These are phyloP conservation scores for Mesoligia furuncula DNA, from an alignment of 2,888 invertebrate genomes.

Conservation along the genomic window DNA sequence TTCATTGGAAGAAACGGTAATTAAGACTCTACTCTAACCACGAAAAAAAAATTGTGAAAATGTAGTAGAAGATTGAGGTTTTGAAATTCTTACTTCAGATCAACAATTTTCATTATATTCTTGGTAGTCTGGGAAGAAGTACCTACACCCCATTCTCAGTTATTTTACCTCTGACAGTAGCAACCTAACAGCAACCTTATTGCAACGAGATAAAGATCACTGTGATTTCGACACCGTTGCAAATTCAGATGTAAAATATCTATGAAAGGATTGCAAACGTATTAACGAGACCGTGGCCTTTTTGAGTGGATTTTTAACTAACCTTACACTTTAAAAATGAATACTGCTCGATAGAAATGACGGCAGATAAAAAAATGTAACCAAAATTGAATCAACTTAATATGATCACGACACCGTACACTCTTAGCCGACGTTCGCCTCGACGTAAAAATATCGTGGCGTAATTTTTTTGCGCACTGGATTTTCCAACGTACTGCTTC, in stretches of 20 bases:
- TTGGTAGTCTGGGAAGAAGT: no score
- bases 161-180: no score
- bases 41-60: background rate
- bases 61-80: background rate
- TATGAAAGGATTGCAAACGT: no score
- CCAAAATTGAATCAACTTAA: background rate
- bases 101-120: no score
- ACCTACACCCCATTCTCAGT: no score
- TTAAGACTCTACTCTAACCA: slow-evolving; percentile 5
- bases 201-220: no score
- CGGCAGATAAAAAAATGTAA: no score
- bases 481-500: background rate
- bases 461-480: background rate
- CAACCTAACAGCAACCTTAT: no score
- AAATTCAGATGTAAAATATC: no score
- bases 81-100: background rate
- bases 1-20: background rate
- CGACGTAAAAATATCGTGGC: background rate
- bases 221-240: no score
- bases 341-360: background rate
- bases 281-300: background rate
- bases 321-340: background rate
- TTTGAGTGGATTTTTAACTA: slow-evolving; percentile 6
- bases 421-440: no score
- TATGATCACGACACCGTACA: background rate